phyloP scores from a whole-genome alignment of 2,113 vertebrate species.

The Upupa epops region DNA sequence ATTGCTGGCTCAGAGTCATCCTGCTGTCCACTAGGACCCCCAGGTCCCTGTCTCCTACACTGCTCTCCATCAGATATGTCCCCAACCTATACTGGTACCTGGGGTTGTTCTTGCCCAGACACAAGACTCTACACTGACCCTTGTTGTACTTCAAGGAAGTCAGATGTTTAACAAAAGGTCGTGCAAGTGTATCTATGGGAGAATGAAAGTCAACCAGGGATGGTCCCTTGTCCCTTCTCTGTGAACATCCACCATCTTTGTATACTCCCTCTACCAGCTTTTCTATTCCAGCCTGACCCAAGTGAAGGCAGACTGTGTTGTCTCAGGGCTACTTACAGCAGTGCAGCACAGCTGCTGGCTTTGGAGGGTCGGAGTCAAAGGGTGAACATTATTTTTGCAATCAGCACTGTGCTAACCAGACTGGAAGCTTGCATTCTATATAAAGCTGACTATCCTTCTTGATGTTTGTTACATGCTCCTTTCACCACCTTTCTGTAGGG shows the following conservation, averaged over 20 bases:
- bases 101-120: no score
- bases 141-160: no score
- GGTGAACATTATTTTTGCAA: background rate
- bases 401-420: background rate
- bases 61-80: no score
- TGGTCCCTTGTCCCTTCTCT: background rate
- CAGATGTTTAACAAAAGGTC: background rate
- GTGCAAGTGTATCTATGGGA: background rate
- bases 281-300: background rate
- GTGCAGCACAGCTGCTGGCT: background rate
- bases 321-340: background rate
- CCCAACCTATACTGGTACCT: no score
- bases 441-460: background rate
- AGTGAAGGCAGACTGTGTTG: background rate
- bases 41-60: no score
- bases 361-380: background rate
- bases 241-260: background rate
- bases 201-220: background rate
- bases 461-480: background rate
- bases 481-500: background rate
- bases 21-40: no score
- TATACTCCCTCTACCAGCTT: background rate
- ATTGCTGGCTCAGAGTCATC: no score
- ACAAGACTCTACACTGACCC: no score
- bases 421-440: background rate